Evolutionary conservation across 2,113 vertebrate species (phyloP), one percentile per base, ranked within the genome.

Genomic region (Nesoenas mayeri): DNA sequence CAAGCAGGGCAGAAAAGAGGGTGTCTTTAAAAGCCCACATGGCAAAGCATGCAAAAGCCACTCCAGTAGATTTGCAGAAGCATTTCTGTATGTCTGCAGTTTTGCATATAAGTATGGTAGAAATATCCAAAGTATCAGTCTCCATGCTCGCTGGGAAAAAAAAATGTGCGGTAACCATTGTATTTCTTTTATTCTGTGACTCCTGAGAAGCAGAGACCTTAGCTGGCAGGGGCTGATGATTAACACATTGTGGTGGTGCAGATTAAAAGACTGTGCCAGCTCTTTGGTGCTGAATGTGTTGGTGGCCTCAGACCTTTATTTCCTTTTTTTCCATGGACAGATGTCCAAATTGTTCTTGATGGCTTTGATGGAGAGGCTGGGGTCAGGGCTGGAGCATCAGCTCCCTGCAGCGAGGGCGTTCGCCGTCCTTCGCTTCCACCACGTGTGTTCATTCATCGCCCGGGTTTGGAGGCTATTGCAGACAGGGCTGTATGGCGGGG

Each of bases 141-240:
- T 38, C 38, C 5, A 0, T 18, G 22, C 58, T 85, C 0, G 0
- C 32, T 79, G 36, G 18, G 50, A 36, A 61, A 29, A 14, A 40
- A 42, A 29, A 53, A 38, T 0, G 6, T 65, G 48, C 3, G 0
- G 24, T 57, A 50, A 44, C 36, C n/a, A 5, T 36, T 0, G 0
- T 28, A 7, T 53, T 79, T 24, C 47, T 72, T 69, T 47, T 29
- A 21, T 53, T 51, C 56, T 65, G 53, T 48, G 50, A 31, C 12
- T 79, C 29, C 34, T 0, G 2, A 70, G 67, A 72, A 85, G 36
- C 75, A 81, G 64, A 87, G 74, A 29, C 7, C 1, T 58, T 64
- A 31, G 32, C 40, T 75, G 69, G 20, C 60, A 44, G 21, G 31
- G 50, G 15, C 73, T 72, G 73, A 8, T 67, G 61, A 29, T 53